Percentiles rank a stretch among this genome's conserved stretches.
phyloP scores from a whole-genome alignment of 2,113 vertebrate genomes.

The Pluvialis apricaria region DNA sequence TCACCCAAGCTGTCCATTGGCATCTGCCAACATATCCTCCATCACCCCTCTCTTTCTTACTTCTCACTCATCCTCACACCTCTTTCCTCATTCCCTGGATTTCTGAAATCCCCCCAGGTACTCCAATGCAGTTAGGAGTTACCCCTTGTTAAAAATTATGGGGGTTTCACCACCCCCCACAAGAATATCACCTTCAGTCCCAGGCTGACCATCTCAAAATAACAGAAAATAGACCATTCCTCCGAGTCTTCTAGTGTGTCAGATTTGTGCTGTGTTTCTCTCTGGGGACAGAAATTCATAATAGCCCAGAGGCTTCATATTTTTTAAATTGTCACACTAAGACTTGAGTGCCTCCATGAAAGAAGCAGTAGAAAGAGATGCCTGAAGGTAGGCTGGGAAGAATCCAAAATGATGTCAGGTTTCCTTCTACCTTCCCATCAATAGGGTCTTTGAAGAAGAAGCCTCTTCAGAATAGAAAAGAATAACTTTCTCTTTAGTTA shows the following conservation, averaged over 20 bases:
- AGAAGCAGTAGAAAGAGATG: slow-evolving; percentile 51
- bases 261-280: slow-evolving; percentile 2
- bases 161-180: not conserved
- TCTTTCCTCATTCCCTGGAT: not conserved
- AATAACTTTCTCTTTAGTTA: slow-evolving; percentile 48
- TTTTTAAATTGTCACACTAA: slow-evolving; percentile 58
- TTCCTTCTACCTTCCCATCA: slow-evolving; percentile 64
- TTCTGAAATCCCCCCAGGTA: not conserved
- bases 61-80: not conserved
- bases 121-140: not conserved
- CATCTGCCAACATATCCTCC: slow-evolving; percentile 47
- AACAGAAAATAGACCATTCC: slow-evolving; percentile 4
- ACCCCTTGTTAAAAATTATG: not conserved
- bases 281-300: slow-evolving; percentile 42
- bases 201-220: not conserved
- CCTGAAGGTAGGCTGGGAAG: slow-evolving; percentile 55
- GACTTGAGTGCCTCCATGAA: slow-evolving; percentile 42
- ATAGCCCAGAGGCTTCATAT: slow-evolving; percentile 43
- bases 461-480: slow-evolving; percentile 35
- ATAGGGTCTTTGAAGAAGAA: slow-evolving; percentile 43
- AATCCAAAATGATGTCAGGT: slow-evolving; percentile 62
- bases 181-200: not conserved
- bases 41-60: not conserved
- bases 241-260: not conserved
- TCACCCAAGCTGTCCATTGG: slow-evolving; percentile 63